Evolutionary conservation across 1,140 invertebrate genomes (phyloP), one percentile per base, ranked within the genome.

Genomic region (Drosophila malerkotliana): DNA sequence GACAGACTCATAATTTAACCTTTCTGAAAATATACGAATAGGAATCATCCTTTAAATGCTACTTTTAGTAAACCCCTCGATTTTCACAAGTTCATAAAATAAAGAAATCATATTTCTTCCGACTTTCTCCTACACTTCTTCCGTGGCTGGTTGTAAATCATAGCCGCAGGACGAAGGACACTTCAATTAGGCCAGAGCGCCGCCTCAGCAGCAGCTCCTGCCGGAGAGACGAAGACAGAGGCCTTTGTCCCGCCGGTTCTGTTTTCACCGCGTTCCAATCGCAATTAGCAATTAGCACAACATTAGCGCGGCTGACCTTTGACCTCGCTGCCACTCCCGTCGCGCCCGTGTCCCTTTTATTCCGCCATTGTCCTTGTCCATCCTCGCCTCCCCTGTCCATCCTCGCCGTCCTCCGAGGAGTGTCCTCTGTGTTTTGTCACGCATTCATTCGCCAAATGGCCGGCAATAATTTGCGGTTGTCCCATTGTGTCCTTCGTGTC

Each of bases 201-300:
- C 82, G 71, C 48, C 58, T 72, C 62, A 54, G 68, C 62, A 71
- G 78, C 69, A 63, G 57, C 47, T 60, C 57, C 57, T 51, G 57
- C 26, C 45, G 30, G 2, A 3, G n/a, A 18, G n/a, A 18, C 41
- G 15, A 18, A 9, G 14, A 18, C 44, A 44, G n/a, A 15, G n/a
- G 49, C 21, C 21, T 39, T 39, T 52, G 63, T 52, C 47, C 59
- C 47, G 59, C 26, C 34, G 59, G 10, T 45, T 63, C 67, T 74
- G 63, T 69, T 77, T 75, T 64, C 66, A 67, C 58, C 54, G 62
- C 62, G 62, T 76, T 79, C 62, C 67, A 72, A 77, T 72, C 67
- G 82, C 84, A 79, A 83, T 87, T 87, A 88, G 76, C 83, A 87
- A 88, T 87, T 87, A 87, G 79, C 83, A 87, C 83, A 87, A 79